Conservation (phyloP, 2,797 vertebrate genomes). For the Coendou prehensilis region DNA sequence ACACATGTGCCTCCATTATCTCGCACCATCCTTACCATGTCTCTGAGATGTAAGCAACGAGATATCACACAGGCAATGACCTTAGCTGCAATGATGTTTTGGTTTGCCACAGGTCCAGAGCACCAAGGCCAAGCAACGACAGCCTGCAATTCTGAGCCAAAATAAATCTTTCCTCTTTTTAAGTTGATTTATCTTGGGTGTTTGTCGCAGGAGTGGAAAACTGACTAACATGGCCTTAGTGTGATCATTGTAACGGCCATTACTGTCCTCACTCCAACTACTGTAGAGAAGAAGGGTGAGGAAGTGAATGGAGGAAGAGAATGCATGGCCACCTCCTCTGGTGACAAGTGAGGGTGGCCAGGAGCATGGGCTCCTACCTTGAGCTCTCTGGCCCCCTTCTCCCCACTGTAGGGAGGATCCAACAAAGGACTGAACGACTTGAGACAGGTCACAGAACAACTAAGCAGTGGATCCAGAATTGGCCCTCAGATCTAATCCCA, state of each 20-base stretch:
- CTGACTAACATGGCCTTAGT: neutral
- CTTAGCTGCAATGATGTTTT: neutral
- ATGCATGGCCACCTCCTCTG: neutral
- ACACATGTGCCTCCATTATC: accelerated
- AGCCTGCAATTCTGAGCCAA: neutral
- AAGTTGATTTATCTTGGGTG: neutral
- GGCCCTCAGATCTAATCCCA: neutral
- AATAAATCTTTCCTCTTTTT: neutral
- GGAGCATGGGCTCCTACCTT: neutral
- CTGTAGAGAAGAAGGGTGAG: accelerated
- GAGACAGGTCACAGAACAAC: neutral
- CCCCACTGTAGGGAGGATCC: neutral
- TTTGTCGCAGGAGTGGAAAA: neutral
- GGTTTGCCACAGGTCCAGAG: neutral
- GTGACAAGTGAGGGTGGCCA: neutral
- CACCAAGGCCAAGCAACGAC: neutral
- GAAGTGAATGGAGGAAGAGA: neutral
- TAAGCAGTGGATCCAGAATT: neutral
- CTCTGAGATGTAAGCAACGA: neutral
- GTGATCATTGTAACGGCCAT: neutral
- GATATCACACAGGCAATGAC: neutral
- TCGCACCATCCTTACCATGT: accelerated
- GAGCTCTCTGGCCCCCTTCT: neutral
- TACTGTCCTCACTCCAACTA: accelerated
- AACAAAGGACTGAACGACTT: neutral